A percentile compares a stretch with the other conserved stretches of the same genome.
phyloP scores from a whole-genome alignment of 2,113 vertebrate species.

The Zosterops japonicus region DNA sequence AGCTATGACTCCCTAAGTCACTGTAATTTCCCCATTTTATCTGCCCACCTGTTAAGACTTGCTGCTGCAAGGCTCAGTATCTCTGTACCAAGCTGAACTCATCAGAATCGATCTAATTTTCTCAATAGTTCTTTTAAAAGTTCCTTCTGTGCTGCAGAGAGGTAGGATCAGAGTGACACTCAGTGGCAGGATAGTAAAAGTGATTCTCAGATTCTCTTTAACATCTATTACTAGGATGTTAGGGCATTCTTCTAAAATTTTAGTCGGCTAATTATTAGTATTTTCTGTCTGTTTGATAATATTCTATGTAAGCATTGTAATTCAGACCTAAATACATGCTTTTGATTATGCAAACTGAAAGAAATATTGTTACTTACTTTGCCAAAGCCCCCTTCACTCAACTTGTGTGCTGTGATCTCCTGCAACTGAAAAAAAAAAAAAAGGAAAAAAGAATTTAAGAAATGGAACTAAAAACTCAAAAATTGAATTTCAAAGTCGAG shows the following conservation, averaged over 20 bases:
- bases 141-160: neutral
- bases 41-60: neutral
- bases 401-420: neutral
- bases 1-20: neutral
- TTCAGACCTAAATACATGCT: neutral
- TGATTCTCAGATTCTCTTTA: neutral
- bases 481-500: neutral
- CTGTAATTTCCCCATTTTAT: neutral
- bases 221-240: neutral
- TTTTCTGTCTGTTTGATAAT: neutral
- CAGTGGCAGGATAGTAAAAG: constrained; percentile 47
- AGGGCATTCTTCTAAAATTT: neutral
- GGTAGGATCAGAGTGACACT: constrained; percentile 57
- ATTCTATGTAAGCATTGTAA: neutral
- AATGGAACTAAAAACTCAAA: neutral
- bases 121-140: neutral
- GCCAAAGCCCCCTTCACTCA: neutral
- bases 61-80: neutral
- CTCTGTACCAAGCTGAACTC: neutral
- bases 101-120: neutral
- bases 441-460: neutral
- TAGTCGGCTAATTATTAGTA: neutral
- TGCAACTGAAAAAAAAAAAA: neutral
- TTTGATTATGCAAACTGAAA: neutral
- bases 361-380: neutral